Conservation (phyloP, 1,140 invertebrate species). For the Phymastichus coffea region DNA sequence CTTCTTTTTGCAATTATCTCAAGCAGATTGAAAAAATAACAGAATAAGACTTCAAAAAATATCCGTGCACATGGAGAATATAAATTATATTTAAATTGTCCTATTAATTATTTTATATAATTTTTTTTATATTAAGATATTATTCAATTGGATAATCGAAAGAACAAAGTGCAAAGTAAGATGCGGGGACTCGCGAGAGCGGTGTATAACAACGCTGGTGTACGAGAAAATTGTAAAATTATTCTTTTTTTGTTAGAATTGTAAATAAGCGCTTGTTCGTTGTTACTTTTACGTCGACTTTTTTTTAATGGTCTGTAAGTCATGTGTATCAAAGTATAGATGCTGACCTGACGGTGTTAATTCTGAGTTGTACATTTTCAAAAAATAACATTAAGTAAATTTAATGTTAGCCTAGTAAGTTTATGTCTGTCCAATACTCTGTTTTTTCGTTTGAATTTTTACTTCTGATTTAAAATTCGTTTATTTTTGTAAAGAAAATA, state of each 20-base stretch:
- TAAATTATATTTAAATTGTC: conserved; percentile 16
- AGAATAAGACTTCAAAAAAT: conserved; percentile 17
- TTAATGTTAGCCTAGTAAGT: conserved; percentile 28
- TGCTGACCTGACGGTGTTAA: conserved; percentile 13
- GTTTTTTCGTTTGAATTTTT: conserved; percentile 20
- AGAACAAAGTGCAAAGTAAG: conserved; percentile 11
- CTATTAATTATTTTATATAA: conserved; percentile 6
- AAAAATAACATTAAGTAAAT: conserved; percentile 25
- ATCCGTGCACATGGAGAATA: conserved; percentile 3
- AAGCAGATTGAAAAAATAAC: neutral
- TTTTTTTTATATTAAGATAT: conserved; percentile 10
- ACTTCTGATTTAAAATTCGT: conserved; percentile 7
- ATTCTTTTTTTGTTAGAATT: conserved; percentile 15
- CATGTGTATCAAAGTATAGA: conserved; percentile 4
- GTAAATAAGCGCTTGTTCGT: conserved; percentile 28
- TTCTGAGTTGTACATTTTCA: conserved; percentile 27
- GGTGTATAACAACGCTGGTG: neutral
- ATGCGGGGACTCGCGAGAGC: conserved; percentile 4
- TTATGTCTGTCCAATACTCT: conserved; percentile 28
- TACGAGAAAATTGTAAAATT: conserved; percentile 13
- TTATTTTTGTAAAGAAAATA: conserved; percentile 10
- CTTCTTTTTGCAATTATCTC: conserved; percentile 13
- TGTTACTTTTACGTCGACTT: conserved; percentile 25
- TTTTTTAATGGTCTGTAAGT: conserved; percentile 18
- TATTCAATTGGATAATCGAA: neutral